Percentiles rank a stretch among this genome's conserved stretches.
Conservation (phyloP, 2,888 invertebrate species). For the Latrodectus hesperus region DNA sequence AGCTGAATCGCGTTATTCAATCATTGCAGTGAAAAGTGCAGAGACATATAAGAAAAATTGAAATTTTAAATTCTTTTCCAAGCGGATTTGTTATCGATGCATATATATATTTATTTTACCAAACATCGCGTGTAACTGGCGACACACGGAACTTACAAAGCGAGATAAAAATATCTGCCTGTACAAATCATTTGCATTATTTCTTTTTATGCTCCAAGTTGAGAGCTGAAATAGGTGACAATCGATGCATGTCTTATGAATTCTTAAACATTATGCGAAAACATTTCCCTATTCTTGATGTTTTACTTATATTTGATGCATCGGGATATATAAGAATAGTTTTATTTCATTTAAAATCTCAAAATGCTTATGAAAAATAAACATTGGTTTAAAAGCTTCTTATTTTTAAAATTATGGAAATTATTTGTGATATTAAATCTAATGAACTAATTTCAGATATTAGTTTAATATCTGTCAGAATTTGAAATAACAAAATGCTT, state of each 20-base stretch:
- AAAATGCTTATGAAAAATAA: too few species aligned
- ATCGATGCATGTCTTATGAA: slow-evolving; percentile 26
- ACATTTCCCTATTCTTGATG: neutral
- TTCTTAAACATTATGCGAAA: slow-evolving; percentile 10
- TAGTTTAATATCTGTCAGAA: too few species aligned
- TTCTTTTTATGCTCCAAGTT: neutral
- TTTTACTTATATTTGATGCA: neutral
- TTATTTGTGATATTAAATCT: too few species aligned
- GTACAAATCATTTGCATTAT: slow-evolving; percentile 3
- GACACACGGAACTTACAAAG: slow-evolving; percentile 34
- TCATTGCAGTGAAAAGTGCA: slow-evolving; percentile 6
- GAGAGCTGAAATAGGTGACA: slow-evolving; percentile 11
- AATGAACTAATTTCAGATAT: too few species aligned
- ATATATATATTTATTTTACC: slow-evolving; percentile 20
- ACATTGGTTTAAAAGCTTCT: too few species aligned
- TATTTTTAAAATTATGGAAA: too few species aligned
- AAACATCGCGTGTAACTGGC: slow-evolving; percentile 3
- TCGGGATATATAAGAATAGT: neutral
- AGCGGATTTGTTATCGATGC: slow-evolving; percentile 65
- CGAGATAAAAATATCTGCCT: slow-evolving; percentile 4
- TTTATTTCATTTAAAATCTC: too few species aligned
- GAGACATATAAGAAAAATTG: slow-evolving; percentile 13
- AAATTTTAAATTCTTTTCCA: slow-evolving; percentile 63
- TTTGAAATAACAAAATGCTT: too few species aligned
- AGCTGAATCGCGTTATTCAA: slow-evolving; percentile 62